These are phyloP conservation scores for Balaenoptera acutorostrata DNA, from an alignment of 2,113 vertebrate genomes.

Conservation along the genomic window DNA sequence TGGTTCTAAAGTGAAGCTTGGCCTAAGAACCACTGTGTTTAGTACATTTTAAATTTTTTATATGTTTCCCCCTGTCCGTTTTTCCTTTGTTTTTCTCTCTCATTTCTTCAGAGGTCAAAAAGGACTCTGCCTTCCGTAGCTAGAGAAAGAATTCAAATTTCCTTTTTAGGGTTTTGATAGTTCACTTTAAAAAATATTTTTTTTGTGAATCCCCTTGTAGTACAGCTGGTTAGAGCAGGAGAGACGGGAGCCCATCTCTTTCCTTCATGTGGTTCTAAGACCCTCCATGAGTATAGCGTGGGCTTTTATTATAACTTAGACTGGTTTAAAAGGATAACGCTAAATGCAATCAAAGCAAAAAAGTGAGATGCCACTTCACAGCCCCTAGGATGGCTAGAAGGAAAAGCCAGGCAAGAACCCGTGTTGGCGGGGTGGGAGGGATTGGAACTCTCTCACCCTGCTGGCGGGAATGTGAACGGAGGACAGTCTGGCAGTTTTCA, in stretches of 20 bases:
- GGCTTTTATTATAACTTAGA: background rate
- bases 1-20: background rate
- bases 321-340: background rate
- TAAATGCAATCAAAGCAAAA: background rate
- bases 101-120: background rate
- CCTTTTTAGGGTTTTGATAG: background rate
- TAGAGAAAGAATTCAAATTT: background rate
- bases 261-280: background rate
- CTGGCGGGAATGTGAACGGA: background rate
- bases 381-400: background rate
- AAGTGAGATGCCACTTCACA: background rate
- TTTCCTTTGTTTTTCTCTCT: background rate
- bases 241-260: rapidly evolving
- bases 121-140: background rate
- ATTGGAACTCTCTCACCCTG: background rate
- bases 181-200: background rate
- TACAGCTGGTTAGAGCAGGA: background rate
- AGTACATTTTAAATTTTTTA: background rate
- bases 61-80: background rate
- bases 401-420: background rate
- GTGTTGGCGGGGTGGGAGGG: background rate
- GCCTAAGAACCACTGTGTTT: background rate
- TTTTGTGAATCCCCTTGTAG: background rate
- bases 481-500: background rate
- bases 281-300: rapidly evolving